Percentiles rank a stretch among this genome's conserved stretches.
These are phyloP conservation scores for Sebastes schlegelii DNA, from an alignment of 2,113 vertebrate genomes.

Conservation along the genomic window DNA sequence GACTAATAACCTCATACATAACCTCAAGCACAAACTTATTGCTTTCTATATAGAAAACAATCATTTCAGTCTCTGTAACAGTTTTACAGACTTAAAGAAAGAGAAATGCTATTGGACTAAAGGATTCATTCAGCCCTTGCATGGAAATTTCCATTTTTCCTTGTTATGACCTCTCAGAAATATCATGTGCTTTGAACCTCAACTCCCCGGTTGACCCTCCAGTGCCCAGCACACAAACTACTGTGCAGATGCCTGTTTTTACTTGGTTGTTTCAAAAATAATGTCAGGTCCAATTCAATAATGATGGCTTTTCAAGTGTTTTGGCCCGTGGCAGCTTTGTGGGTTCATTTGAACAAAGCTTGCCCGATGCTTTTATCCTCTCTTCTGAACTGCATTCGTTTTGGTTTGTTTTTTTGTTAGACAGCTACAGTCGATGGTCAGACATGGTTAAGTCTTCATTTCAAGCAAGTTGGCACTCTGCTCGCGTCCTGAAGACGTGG, in stretches of 20 bases:
- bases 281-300: conserved; percentile 7
- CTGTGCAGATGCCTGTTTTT: background rate
- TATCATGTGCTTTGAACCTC: conserved; percentile 16
- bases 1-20: conserved; percentile 23
- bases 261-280: conserved; percentile 14
- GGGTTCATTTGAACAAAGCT: conserved; percentile 36
- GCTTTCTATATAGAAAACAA: conserved; percentile 14
- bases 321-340: conserved; percentile 11
- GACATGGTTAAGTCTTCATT: conserved; percentile 19
- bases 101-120: conserved; percentile 11
- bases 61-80: background rate
- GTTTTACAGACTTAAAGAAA: conserved; percentile 5
- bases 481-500: conserved; percentile 38
- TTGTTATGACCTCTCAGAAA: conserved; percentile 7
- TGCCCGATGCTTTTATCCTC: conserved; percentile 18
- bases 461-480: conserved; percentile 20
- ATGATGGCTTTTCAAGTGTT: conserved; percentile 34
- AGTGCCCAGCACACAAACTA: background rate
- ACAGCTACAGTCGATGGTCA: conserved; percentile 19
- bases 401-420: background rate
- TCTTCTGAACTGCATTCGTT: background rate
- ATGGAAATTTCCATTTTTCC: background rate
- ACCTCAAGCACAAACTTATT: conserved; percentile 8
- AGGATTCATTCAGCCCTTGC: background rate
- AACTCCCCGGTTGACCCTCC: background rate